Percentiles rank a stretch among this genome's conserved stretches.
Evolutionary conservation across 37 sponge, comb jelly and placozoan species (phyloP).

Genomic region (Corticium candelabrum): DNA sequence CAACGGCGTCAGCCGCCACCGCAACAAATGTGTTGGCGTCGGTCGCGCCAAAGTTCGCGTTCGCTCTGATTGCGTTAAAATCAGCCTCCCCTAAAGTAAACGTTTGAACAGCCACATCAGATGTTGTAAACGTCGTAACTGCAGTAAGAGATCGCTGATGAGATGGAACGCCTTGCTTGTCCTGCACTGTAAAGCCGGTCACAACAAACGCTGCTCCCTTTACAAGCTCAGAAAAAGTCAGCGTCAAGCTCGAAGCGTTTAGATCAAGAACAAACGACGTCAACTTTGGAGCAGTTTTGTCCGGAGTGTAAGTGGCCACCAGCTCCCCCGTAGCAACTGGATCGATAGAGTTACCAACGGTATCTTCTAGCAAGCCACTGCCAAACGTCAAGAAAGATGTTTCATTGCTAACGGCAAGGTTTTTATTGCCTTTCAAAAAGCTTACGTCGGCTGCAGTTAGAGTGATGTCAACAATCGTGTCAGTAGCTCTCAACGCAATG

Average conservation of each 20-base stretch:
- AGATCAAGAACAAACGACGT: conserved; percentile 32
- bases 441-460: conserved; percentile 28
- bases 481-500: conserved; percentile 10
- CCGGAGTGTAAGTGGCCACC: conserved; percentile 29
- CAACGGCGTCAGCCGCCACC: conserved; percentile 24
- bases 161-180: no score
- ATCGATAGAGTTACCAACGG: conserved; percentile 33
- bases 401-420: conserved; percentile 62
- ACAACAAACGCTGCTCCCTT: conserved; percentile 34
- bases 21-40: conserved; percentile 27
- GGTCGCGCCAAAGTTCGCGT: neutral
- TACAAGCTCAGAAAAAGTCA: conserved; percentile 68
- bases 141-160: neutral
- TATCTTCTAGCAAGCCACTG: conserved; percentile 39
- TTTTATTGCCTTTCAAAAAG: conserved; percentile 46
- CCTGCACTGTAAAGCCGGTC: conserved; percentile 27
- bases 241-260: conserved; percentile 28
- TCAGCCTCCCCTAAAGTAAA: neutral
- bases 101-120: no score
- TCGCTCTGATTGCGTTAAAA: neutral
- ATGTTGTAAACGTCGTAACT: no score
- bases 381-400: conserved; percentile 56
- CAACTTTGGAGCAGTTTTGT: conserved; percentile 33
- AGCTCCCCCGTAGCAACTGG: neutral
- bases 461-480: neutral